These are phyloP conservation scores for Drosophila bipectinata DNA, from an alignment of 1,140 invertebrate species.

Conservation along the genomic window DNA sequence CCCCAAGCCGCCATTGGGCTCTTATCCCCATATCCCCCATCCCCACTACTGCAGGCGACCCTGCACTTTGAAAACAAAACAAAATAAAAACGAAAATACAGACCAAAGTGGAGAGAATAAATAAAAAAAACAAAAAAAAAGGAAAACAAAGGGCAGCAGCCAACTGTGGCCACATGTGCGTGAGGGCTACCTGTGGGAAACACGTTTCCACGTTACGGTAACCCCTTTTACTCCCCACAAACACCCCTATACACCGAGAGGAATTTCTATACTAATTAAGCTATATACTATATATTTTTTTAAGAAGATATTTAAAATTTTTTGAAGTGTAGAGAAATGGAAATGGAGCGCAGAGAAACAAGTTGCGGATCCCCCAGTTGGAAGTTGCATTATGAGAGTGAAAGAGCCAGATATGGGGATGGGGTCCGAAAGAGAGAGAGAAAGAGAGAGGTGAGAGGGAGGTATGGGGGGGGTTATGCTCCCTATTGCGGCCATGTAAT, in stretches of 20 bases:
- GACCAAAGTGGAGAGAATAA: background rate
- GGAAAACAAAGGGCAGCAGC: constrained; percentile 39
- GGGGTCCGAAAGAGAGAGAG: background rate
- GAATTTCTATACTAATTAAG: no score
- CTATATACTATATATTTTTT: background rate
- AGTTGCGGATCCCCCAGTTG: constrained; percentile 24
- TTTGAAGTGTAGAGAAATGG: constrained; percentile 14
- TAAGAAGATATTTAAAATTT: background rate
- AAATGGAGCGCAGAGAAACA: constrained; percentile 40
- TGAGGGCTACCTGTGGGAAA: constrained; percentile 70
- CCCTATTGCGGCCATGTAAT: constrained; percentile 49
- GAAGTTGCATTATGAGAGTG: constrained; percentile 5
- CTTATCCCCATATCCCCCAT: background rate
- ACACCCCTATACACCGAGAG: constrained; percentile 7
- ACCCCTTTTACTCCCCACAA: constrained; percentile 8
- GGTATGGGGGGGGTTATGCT: constrained; percentile 3
- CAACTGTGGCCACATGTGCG: constrained; percentile 38
- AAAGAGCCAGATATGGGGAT: background rate
- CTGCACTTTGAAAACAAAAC: constrained; percentile 28
- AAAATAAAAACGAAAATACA: constrained; percentile 31
- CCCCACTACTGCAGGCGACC: constrained; percentile 2
- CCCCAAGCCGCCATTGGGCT: no score
- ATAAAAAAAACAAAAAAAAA: constrained; percentile 19
- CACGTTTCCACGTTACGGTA: constrained; percentile 56
- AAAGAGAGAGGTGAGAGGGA: background rate